These are phyloP conservation scores for Pachyseris speciosa DNA, from an alignment of 64 coral and sea anemone species.

Conservation along the genomic window DNA sequence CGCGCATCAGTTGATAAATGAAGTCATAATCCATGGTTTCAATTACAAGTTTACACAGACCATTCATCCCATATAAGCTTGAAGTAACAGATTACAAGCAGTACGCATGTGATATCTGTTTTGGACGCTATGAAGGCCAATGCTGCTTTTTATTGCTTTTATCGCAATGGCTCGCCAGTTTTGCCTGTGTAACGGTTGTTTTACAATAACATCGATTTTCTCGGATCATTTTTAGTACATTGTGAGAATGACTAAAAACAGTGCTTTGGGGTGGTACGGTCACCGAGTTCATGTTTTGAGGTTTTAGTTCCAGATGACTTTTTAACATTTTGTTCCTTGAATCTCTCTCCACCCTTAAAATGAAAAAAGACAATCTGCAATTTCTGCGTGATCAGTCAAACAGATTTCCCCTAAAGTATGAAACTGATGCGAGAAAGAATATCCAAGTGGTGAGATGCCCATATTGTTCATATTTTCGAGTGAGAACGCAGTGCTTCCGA, in stretches of 20 bases:
- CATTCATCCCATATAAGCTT: background rate
- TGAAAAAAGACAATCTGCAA: too few species aligned
- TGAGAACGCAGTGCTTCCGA: too few species aligned
- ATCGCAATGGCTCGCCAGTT: background rate
- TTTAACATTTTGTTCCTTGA: too few species aligned
- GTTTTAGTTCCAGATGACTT: too few species aligned
- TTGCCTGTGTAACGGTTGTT: background rate
- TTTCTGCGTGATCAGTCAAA: too few species aligned
- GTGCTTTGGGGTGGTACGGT: background rate
- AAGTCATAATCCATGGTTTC: conserved; percentile 1
- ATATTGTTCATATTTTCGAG: too few species aligned
- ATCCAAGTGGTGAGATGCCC: too few species aligned
- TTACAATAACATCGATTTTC: background rate
- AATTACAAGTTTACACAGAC: background rate
- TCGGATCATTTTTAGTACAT: background rate
- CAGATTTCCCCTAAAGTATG: too few species aligned
- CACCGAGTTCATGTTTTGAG: background rate
- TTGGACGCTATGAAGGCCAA: too few species aligned
- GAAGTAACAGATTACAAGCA: background rate
- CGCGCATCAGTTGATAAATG: conserved; percentile 16
- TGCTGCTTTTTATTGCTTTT: background rate
- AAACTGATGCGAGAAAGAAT: too few species aligned
- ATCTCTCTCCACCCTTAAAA: too few species aligned
- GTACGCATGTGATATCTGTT: background rate
- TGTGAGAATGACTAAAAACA: background rate